These are phyloP conservation scores for Tanytarsus gracilentus DNA, from an alignment of 2,888 invertebrate genomes.

Conservation along the genomic window DNA sequence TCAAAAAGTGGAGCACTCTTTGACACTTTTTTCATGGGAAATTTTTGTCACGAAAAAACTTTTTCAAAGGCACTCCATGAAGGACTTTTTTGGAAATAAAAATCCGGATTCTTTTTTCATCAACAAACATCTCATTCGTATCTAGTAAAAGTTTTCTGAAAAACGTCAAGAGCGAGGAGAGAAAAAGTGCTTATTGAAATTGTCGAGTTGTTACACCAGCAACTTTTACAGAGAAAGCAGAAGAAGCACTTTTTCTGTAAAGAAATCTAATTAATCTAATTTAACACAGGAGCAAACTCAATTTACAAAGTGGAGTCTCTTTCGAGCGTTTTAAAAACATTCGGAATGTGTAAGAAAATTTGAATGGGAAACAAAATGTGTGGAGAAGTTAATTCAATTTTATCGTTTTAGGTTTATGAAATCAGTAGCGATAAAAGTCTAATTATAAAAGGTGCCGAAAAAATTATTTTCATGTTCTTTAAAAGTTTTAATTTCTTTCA, in stretches of 20 bases:
- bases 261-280: constrained; percentile 8
- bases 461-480: not conserved
- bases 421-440: not conserved
- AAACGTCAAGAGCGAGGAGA: no score
- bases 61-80: not conserved
- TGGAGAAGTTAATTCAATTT: not conserved
- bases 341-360: no score
- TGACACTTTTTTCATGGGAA: no score
- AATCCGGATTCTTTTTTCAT: no score
- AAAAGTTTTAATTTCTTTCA: not conserved
- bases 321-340: no score
- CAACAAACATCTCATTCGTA: no score
- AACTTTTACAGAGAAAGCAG: not conserved
- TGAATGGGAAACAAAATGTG: not conserved
- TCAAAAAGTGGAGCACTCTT: no score
- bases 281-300: constrained; percentile 5
- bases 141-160: no score
- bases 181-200: no score
- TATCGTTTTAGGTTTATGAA: not conserved
- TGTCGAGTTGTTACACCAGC: no score
- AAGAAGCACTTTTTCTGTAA: not conserved
- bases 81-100: no score
- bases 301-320: not conserved
- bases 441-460: not conserved
- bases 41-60: not conserved